phyloP scores from a whole-genome alignment of 2,888 invertebrate genomes.

The Lepeophtheirus nordmannii region DNA sequence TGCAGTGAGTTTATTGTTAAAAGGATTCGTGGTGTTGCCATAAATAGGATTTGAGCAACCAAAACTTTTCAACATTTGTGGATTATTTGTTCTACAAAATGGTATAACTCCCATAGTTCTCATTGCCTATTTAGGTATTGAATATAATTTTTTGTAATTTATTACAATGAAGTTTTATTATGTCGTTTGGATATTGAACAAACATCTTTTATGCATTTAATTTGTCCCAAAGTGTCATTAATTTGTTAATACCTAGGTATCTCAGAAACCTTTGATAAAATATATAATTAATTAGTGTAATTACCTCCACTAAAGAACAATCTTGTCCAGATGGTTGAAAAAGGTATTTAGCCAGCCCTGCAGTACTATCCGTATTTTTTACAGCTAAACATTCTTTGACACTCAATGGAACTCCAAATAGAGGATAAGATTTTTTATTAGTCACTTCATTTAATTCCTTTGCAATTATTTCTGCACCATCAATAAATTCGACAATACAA shows the following conservation, averaged over 20 bases:
- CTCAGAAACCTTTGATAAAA: background rate
- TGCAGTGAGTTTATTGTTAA: slow-evolving; percentile 31
- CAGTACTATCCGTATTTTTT: slow-evolving; percentile 32
- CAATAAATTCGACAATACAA: slow-evolving; percentile 31
- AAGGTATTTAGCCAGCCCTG: slow-evolving; percentile 33
- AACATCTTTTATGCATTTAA: too few relatives aligned
- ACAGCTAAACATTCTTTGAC: slow-evolving; percentile 33
- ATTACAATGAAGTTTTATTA: background rate
- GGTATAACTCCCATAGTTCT: slow-evolving; percentile 32
- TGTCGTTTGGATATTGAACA: too few relatives aligned
- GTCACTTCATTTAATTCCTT: slow-evolving; percentile 29
- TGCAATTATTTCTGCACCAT: slow-evolving; percentile 29
- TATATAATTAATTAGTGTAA: background rate
- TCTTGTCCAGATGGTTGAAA: slow-evolving; percentile 30
- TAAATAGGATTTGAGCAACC: slow-evolving; percentile 33
- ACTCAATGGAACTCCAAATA: slow-evolving; percentile 33
- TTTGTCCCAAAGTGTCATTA: too few relatives aligned
- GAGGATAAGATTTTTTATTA: slow-evolving; percentile 30
- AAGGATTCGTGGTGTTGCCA: slow-evolving; percentile 35
- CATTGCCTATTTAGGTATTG: background rate
- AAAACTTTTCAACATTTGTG: slow-evolving; percentile 32
- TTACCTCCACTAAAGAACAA: slow-evolving; percentile 27
- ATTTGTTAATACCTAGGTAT: too few relatives aligned
- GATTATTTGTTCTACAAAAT: slow-evolving; percentile 37
- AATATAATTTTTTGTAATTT: background rate